Base-by-base conservation (phyloP, 2,888 invertebrate species). In the Athalia rosae region DNA sequence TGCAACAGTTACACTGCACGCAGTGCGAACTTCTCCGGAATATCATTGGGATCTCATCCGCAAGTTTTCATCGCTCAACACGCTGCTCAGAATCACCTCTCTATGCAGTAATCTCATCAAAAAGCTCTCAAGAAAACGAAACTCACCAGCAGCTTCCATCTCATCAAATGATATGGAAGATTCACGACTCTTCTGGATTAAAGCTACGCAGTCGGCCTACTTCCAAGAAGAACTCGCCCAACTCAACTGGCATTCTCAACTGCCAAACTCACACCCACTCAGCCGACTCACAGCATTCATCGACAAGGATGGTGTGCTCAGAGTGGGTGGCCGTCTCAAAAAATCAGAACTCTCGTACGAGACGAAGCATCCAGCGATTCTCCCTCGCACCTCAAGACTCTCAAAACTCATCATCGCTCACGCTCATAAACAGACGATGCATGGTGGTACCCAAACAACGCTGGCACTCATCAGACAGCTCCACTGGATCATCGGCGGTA, bases 381-480 rank as follows among this genome's bases (percentile, higher is more conserved):
- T 82, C 0, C 80, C 81, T 5, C 64, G 77, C 0, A 9, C 64
- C 7, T 80, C 79, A 4, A 53, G 11, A 0, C 45, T 81, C 3
- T 58, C 79, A 0, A 8, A 11, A 11, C 74, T 81, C 5, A 69
- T 82, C 15, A 78, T 83, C 6, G 66, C 15, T 8, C 45, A 81
- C 13, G 76, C 79, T 28, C 81, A 83, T 58, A 41, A 4, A 0
- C 63, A 41, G 4, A 80, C 81, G 0, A 45, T 83, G 1, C 80
- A 81, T n/a, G 80, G 82, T 7, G 81, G 81, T 3, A 80, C 79
- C 0, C 82, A 82, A 45, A 13, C 77, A 0, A 82, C 81, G 0
- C 28, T 82, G 7, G 41, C 62, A 0, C 5, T 61, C 6, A 58
- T 77, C 3, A 76, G 80, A 4, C 77, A 78, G 47, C 8, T 11